Conservation (phyloP, 2,113 vertebrate species). For the Brienomyrus longianalis region DNA sequence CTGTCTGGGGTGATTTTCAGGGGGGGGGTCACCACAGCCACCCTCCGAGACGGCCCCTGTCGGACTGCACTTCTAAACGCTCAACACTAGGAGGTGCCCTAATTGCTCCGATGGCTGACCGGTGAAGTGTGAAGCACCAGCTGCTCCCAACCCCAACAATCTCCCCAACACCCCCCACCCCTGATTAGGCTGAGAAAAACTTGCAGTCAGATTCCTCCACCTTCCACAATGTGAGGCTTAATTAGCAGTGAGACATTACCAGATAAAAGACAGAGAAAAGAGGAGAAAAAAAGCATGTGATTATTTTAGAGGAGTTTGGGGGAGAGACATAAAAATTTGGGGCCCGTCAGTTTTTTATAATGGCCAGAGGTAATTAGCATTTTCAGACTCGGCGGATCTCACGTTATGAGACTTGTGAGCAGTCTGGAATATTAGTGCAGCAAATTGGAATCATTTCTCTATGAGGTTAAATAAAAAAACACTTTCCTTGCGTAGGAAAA, state of each 20-base stretch:
- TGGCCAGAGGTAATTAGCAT: constrained; percentile 37
- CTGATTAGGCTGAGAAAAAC: background rate
- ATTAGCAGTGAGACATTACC: constrained; percentile 35
- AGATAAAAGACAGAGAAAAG: constrained; percentile 18
- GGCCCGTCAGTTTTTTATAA: constrained; percentile 40
- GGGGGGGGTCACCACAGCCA: constrained; percentile 35
- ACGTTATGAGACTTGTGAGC: constrained; percentile 41
- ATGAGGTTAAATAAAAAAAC: constrained; percentile 65
- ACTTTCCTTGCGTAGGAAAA: constrained; percentile 59
- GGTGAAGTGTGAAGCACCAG: constrained; percentile 30
- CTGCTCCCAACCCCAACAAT: constrained; percentile 7
- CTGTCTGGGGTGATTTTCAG: constrained; percentile 33
- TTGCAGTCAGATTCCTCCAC: constrained; percentile 10
- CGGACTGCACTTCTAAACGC: constrained; percentile 47
- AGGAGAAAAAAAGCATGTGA: background rate
- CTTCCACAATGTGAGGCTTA: constrained; percentile 25
- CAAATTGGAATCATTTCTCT: constrained; percentile 52
- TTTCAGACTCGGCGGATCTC: constrained; percentile 51
- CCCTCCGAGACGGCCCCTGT: constrained; percentile 37
- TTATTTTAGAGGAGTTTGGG: constrained; percentile 25
- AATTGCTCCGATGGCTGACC: constrained; percentile 63
- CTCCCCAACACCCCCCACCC: constrained; percentile 7
- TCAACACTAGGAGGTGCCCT: constrained; percentile 47
- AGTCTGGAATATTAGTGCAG: constrained; percentile 55
- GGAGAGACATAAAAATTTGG: constrained; percentile 18